These are phyloP conservation scores for Leptoclinus maculatus DNA, from an alignment of 2,797 vertebrate species.

Conservation along the genomic window DNA sequence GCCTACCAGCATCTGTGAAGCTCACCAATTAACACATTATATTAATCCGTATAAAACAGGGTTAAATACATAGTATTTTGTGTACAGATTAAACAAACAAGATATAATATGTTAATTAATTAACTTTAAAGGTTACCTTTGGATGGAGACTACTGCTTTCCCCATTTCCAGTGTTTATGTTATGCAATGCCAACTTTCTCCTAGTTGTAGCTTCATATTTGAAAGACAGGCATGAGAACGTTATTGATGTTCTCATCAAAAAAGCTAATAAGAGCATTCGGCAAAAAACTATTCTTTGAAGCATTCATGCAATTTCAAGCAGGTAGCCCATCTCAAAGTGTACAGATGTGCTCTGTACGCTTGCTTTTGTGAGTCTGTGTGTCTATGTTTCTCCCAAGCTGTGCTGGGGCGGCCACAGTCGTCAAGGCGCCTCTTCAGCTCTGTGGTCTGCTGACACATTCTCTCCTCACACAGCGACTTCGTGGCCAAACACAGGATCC, in stretches of 20 bases:
- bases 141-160: neutral
- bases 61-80: neutral
- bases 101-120: neutral
- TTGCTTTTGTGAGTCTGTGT: neutral
- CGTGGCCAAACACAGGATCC: slow-evolving; percentile 15
- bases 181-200: neutral
- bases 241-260: neutral
- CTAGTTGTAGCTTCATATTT: neutral
- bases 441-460: slow-evolving; percentile 11
- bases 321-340: neutral
- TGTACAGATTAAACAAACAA: neutral
- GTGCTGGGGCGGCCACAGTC: neutral
- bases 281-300: neutral
- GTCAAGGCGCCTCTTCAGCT: neutral
- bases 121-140: neutral
- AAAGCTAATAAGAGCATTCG: neutral
- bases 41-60: rapidly evolving
- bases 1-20: neutral
- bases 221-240: neutral
- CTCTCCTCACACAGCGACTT: slow-evolving; percentile 9
- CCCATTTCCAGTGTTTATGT: neutral
- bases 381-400: neutral
- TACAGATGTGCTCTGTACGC: neutral
- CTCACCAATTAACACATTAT: neutral
- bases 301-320: neutral